These are phyloP conservation scores for Coendou prehensilis DNA, from an alignment of 2,797 vertebrate species.

Conservation along the genomic window DNA sequence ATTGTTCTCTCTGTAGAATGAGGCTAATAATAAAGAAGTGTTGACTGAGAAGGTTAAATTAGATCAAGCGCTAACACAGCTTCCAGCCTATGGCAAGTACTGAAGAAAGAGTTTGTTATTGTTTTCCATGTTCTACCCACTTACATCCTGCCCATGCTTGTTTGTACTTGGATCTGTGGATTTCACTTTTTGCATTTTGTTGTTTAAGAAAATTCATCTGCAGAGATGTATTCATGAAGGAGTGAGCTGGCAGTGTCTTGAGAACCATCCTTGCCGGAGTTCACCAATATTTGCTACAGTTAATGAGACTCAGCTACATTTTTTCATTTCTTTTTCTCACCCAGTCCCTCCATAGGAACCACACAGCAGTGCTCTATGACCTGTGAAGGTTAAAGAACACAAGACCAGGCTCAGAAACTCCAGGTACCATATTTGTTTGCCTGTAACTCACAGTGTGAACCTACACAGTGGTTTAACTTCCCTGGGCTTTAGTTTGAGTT, in stretches of 20 bases:
- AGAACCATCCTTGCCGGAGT: constrained; percentile 52
- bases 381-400: neutral
- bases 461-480: neutral
- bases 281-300: constrained; percentile 68
- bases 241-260: constrained; percentile 10
- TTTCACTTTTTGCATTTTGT: constrained; percentile 59
- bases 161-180: constrained; percentile 7
- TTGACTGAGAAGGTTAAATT: constrained; percentile 42
- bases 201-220: constrained; percentile 46
- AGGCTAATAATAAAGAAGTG: neutral
- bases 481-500: neutral
- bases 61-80: neutral
- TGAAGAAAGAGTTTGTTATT: neutral
- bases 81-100: neutral
- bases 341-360: neutral
- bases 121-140: neutral
- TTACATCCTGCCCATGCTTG: neutral
- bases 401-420: neutral
- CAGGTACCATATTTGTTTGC: neutral
- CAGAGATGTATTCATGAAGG: constrained; percentile 41
- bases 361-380: neutral
- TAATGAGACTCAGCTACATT: constrained; percentile 38
- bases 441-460: constrained; percentile 12
- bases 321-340: constrained; percentile 39
- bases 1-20: neutral